Evolutionary conservation across 2,888 invertebrate genomes (phyloP), one percentile per base, ranked within the genome.

Genomic region (Willowsia nigromaculata): DNA sequence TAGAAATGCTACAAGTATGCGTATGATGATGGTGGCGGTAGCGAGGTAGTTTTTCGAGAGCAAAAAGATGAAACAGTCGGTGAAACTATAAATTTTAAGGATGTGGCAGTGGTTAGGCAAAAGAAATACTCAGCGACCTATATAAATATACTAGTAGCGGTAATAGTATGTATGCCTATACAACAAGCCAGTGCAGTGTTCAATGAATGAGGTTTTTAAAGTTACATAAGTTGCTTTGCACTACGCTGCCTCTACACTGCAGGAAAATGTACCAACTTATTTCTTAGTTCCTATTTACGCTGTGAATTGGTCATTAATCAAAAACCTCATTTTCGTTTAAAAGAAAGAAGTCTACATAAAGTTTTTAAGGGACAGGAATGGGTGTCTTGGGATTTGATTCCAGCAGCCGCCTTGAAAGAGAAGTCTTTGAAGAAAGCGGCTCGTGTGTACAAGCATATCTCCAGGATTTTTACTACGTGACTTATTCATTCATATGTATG

Each of bases 241-340:
- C 50, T 50, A 18, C 50, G 18, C 37, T 33, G n/a, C 15, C 22
- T 7, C 33, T 9, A 62, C 62, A 18, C 33, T 18, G 18, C 18
- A 37, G 5, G 33, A 37, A 65, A 33, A 33, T 3, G n/a, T 68
- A 68, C 4, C n/a, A 37, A 37, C 11, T 27, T 62, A 37, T 68
- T 68, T 68, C 37, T 25, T 6, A 47, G 37, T 47, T 56, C 71
- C 47, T 7, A 43, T 59, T 85, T 85, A 37, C 11, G n/a, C 59
- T 27, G 85, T 43, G 59, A 85, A 85, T 85, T 85, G 85, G 85
- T 85, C 85, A 85, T 85, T 85, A 85, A 85, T 85, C 85, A 85
- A 74, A 85, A 71, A 83, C n/a, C 59, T 74, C 71, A 59, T 68
- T 68, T 53, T 80, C 56, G 18, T 76, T 50, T 50, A 25, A 25